Percentiles rank a stretch among this genome's conserved stretches.
Conservation (phyloP, 1,140 invertebrate species). For the Drosophila repletoides region DNA sequence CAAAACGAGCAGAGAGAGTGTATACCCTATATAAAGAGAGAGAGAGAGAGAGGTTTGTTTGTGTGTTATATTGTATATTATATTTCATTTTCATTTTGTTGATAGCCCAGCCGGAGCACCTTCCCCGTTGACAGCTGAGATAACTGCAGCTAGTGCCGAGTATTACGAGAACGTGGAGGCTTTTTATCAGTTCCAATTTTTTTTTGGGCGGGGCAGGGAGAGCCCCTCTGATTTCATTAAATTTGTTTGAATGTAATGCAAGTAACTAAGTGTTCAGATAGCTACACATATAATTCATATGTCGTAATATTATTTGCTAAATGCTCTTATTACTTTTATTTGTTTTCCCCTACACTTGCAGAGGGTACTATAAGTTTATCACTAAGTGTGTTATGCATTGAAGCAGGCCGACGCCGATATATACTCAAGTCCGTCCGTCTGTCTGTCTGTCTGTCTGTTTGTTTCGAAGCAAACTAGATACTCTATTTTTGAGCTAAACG, state of each 20-base stretch:
- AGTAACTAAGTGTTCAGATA: slow-evolving; percentile 13
- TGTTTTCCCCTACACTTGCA: no score
- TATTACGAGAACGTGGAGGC: slow-evolving; percentile 38
- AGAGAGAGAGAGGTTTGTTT: slow-evolving; percentile 10
- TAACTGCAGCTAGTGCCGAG: slow-evolving; percentile 45
- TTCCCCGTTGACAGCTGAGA: slow-evolving; percentile 45
- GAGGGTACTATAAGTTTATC: no score
- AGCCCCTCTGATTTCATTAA: slow-evolving; percentile 53
- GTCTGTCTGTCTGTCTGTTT: no score
- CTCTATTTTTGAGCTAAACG: no score
- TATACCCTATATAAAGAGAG: background rate
- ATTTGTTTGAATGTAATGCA: slow-evolving; percentile 21
- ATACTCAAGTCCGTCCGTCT: no score
- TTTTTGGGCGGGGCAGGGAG: background rate
- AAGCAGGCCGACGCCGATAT: no score
- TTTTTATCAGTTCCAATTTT: slow-evolving; percentile 33
- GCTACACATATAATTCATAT: background rate
- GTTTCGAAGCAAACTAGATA: no score
- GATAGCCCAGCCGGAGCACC: slow-evolving; percentile 49
- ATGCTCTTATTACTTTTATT: background rate
- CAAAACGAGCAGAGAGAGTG: background rate
- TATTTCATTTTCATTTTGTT: slow-evolving; percentile 77
- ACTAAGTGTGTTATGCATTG: no score
- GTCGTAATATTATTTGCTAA: background rate
- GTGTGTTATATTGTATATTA: slow-evolving; percentile 60